Base-by-base conservation (phyloP, 1,140 invertebrate genomes). In the Drosophila pseudoobscura region DNA sequence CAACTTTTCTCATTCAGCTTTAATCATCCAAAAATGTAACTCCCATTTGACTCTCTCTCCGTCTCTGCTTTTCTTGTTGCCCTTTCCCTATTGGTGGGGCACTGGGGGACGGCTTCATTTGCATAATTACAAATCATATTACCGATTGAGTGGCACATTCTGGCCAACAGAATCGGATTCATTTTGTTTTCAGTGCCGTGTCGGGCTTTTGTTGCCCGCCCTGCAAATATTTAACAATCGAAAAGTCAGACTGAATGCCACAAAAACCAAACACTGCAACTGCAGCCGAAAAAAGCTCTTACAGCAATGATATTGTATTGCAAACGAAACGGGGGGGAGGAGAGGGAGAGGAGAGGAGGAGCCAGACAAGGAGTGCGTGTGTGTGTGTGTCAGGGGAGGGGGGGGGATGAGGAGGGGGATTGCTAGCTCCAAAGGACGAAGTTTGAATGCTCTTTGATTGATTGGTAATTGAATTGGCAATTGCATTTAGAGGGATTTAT, bases 81-180 rank as follows among this genome's bases (percentile, higher is more conserved):
- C 20, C 20, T 20, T 20, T 20, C 3, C 4, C 0, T 39, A 39
- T 1, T 35, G 9, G 9, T 15, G 54, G 24, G 2, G 11, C 26
- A 9, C 2, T 9, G 51, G 53, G 20, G 22, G 63, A 63, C 45
- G 52, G 52, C 65, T 68, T 71, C 70, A 82, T 87, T 87, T 87
- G 78, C 82, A 87, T 87, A 87, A 88, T 87, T 87, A 78, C 83
- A 87, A 87, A 87, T 87, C 78, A 83, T 78, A 87, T 88, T 82
- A 78, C 75, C 71, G 71, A 53, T 60, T 70, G 66, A 61, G 70
- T 51, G 65, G 62, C 58, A 51, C 43, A 41, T 54, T n/a, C 69
- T 6, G 26, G 43, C 35, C 20, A 46, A 26, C 52, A 57, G 8
- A 44, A 11, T 52, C 35, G 55, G 55, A 75, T 52, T 26, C 24